Conservation (phyloP, 2,888 invertebrate genomes). For the Xanthorhoe spadicearia region DNA sequence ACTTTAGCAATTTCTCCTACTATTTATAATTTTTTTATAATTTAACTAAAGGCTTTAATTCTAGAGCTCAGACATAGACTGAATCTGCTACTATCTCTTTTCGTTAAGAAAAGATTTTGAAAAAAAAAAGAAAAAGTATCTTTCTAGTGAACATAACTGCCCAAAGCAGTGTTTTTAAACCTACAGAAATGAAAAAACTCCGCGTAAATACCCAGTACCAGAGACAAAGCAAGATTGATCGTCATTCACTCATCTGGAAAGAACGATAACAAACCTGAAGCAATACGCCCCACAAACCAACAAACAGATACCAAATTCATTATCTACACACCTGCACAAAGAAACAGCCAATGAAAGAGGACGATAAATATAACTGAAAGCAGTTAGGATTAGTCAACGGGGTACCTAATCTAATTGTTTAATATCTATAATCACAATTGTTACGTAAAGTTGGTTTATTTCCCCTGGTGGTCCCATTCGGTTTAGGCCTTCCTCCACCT, state of each 20-base stretch:
- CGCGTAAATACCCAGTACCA: conserved; percentile 4
- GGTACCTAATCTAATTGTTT: background rate
- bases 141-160: no score
- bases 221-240: conserved; percentile 26
- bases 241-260: conserved; percentile 23
- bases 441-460: no score
- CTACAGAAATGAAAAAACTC: background rate
- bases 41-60: no score
- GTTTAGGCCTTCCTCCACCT: no score
- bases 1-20: no score
- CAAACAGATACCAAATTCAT: conserved; percentile 25
- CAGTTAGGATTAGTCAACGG: conserved; percentile 9
- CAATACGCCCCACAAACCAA: conserved; percentile 21
- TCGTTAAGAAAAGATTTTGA: no score
- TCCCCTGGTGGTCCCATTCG: no score
- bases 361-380: conserved; percentile 20
- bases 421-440: no score
- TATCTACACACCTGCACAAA: conserved; percentile 31
- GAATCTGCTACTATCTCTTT: no score
- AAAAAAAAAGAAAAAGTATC: no score
- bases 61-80: no score
- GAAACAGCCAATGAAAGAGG: conserved; percentile 29
- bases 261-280: conserved; percentile 21
- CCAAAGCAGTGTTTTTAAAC: background rate
- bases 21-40: no score